Conservation (phyloP, 2,888 invertebrate genomes). For the Diploptera punctata region DNA sequence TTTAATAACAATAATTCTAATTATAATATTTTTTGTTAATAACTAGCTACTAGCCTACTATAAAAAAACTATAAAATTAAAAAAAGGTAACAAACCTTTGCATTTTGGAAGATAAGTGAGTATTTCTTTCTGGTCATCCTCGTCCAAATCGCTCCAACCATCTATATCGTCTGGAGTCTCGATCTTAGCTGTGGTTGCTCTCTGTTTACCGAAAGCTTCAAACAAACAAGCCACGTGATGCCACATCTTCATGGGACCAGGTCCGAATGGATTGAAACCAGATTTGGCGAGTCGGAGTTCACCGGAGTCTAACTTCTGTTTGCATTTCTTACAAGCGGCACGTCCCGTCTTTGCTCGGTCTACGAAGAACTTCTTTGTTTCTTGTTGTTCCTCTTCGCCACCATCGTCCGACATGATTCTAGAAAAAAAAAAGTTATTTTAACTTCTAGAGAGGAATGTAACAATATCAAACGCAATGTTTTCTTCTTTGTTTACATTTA, state of each 20-base stretch:
- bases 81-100: too few relatives aligned
- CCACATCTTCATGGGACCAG: conserved; percentile 83
- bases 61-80: too few relatives aligned
- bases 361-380: conserved; percentile 67
- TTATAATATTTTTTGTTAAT: too few relatives aligned
- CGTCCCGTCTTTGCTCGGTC: conserved; percentile 83
- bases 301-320: conserved; percentile 75
- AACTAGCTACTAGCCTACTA: neutral
- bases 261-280: conserved; percentile 77
- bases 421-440: too few relatives aligned
- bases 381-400: conserved; percentile 29
- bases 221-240: conserved; percentile 82
- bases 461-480: too few relatives aligned
- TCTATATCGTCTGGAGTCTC: conserved; percentile 77
- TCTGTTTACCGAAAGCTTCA: conserved; percentile 77
- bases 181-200: conserved; percentile 82
- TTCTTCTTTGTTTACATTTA: too few relatives aligned
- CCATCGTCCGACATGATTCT: conserved; percentile 54
- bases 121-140: conserved; percentile 71
- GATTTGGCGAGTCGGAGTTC: conserved; percentile 79
- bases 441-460: too few relatives aligned
- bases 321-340: conserved; percentile 88
- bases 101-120: conserved; percentile 52
- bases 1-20: too few relatives aligned
- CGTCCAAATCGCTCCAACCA: conserved; percentile 71